phyloP scores from a whole-genome alignment of 2,113 vertebrate genomes.

The Zosterops pallidus region DNA sequence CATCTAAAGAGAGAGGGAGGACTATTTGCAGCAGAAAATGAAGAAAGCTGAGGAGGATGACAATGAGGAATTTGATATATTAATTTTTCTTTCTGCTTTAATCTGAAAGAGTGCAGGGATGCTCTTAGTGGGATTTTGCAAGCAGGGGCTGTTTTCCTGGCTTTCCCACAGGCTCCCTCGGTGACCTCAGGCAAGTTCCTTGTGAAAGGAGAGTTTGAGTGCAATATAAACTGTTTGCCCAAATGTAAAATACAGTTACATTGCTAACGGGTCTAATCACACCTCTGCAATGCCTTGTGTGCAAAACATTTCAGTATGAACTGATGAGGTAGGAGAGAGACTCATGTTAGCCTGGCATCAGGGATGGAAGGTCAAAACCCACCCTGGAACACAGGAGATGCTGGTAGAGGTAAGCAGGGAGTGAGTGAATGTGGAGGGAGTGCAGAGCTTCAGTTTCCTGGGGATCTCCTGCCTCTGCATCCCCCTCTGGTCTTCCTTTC shows the following conservation, averaged over 20 bases:
- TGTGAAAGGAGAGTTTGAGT: neutral
- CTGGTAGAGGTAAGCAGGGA: neutral
- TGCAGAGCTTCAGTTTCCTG: neutral
- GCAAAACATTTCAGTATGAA: neutral
- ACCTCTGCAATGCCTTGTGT: neutral
- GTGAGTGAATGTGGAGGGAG: neutral
- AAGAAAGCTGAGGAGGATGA: neutral
- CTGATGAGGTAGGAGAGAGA: neutral
- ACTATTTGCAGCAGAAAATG: constrained; percentile 5
- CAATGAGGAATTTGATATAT: neutral
- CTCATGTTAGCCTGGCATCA: neutral
- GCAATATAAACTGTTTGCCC: constrained; percentile 26
- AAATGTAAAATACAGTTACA: neutral
- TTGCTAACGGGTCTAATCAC: neutral
- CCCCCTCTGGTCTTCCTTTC: neutral
- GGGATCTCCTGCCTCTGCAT: neutral
- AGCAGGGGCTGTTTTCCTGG: neutral
- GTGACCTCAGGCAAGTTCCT: neutral
- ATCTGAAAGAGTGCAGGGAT: neutral
- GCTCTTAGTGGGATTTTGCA: neutral
- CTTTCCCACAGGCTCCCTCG: neutral
- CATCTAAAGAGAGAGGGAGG: neutral
- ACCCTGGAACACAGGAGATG: accelerated
- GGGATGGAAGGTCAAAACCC: neutral
- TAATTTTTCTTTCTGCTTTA: constrained; percentile 20